Evolutionary conservation across 2,113 vertebrate genomes (phyloP), one percentile per base, ranked within the genome.

Genomic region (Bubo bubo): DNA sequence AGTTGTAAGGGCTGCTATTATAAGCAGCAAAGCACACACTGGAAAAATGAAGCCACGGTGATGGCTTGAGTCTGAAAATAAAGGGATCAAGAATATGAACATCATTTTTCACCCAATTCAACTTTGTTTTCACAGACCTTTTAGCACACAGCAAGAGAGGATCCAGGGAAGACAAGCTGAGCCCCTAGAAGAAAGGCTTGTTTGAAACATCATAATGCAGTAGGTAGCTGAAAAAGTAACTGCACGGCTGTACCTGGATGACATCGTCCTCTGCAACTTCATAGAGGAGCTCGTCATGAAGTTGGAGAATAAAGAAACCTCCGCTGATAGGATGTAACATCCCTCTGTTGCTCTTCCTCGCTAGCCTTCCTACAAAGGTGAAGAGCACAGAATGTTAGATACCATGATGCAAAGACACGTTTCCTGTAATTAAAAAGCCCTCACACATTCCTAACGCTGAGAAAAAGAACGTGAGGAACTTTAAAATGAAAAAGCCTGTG

Each of bases 281-380:
- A 70, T 99, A 99, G 76, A 99, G 98, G 55, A 99, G 99, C 95
- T 99, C 99, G 84, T 99, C 99, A 2, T 99, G 99, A 84, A 99
- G 98, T 24, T 99, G 99, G 63, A 99, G 99, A 68, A 99, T 93
- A 27, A 99, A 99, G 97, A 99, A 99, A 17, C 98, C 99, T 72
- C 99, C 99, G 22, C 97, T 94, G 68, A 93, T 27, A 17, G 97
- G 98, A 14, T 77, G 97, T 10, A 97, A 91, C 91, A 96, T 43
- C 58, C 96, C 88, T 41, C 71, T 58, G 1, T 71, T 97, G 64
- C 89, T 97, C 77, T 85, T 97, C 93, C 95, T 95, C 1, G 11
- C 49, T 8, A 93, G 77, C 22, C 80, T 90, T 90, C 95, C 98
- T 98, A 27, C 45, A 92, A 7, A 86, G 52, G 80, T 41, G 56